Evolutionary conservation across 2,113 vertebrate genomes (phyloP).

Genomic region (Oryzias melastigma): DNA sequence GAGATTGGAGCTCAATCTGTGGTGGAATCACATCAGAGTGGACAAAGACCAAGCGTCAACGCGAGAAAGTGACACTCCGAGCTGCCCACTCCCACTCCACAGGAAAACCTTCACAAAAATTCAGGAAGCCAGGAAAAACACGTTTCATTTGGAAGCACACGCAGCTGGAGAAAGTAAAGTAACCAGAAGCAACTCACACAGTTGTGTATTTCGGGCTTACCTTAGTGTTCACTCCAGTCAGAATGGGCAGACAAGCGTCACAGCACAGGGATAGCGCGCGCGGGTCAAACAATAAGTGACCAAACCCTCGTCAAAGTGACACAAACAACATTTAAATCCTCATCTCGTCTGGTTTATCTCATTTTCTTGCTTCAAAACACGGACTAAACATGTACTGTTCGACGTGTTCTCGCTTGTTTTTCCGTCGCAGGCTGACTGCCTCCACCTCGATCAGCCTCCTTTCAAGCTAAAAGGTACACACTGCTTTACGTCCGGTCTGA

Average conservation of each 20-base stretch:
- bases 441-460: slow-evolving; percentile 45
- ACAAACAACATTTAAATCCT: slow-evolving; percentile 25
- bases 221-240: slow-evolving; percentile 72
- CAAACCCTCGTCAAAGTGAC: slow-evolving; percentile 10
- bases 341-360: slow-evolving; percentile 1
- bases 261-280: slow-evolving; percentile 2
- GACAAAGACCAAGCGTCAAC: slow-evolving; percentile 67
- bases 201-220: slow-evolving; percentile 53
- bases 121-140: background rate
- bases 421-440: slow-evolving; percentile 64
- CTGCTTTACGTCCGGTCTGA: background rate
- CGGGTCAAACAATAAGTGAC: slow-evolving; percentile 15
- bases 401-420: slow-evolving; percentile 54
- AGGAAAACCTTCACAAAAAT: background rate
- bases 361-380: slow-evolving; percentile 21
- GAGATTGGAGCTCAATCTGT: slow-evolving; percentile 9
- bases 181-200: slow-evolving; percentile 44
- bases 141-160: no score
- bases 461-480: background rate
- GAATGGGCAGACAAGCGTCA: slow-evolving; percentile 50
- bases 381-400: background rate
- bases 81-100: background rate
- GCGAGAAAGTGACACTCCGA: slow-evolving; percentile 40
- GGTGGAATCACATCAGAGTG: slow-evolving; percentile 33
- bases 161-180: slow-evolving; percentile 1